Percentiles rank a stretch among this genome's conserved stretches.
Conservation (phyloP, 53 echinoderm and acorn worm species). For the Temnopleurus reevesii region DNA sequence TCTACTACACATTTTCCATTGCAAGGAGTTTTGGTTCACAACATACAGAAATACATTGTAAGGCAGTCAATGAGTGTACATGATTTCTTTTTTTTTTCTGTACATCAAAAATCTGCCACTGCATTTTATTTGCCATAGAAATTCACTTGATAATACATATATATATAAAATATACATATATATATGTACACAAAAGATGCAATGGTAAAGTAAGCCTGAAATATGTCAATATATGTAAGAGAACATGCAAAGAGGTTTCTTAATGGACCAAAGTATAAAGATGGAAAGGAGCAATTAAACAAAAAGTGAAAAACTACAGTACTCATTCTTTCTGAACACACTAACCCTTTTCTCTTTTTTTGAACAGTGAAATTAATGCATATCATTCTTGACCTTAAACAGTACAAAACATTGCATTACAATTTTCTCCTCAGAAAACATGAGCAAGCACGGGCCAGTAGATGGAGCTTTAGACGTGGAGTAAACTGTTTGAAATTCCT, state of each 20-base stretch:
- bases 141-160: constrained; percentile 48
- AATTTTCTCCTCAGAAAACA: too few species aligned
- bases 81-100: constrained; percentile 53
- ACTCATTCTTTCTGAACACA: constrained; percentile 20
- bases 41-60: constrained; percentile 39
- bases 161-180: constrained; percentile 39
- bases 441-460: too few species aligned
- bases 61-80: constrained; percentile 39
- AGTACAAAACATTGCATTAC: too few species aligned
- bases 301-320: constrained; percentile 7
- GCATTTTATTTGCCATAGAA: constrained; percentile 58
- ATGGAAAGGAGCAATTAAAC: background rate
- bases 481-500: too few species aligned
- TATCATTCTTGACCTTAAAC: too few species aligned
- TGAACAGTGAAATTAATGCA: background rate
- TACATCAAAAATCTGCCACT: constrained; percentile 51
- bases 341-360: background rate
- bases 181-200: constrained; percentile 42
- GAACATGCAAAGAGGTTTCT: constrained; percentile 41
- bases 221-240: constrained; percentile 29
- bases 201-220: constrained; percentile 46
- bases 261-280: background rate
- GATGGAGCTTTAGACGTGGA: too few species aligned
- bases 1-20: background rate
- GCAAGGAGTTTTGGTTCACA: constrained; percentile 39